A percentile compares a stretch with the other conserved stretches of the same genome.
Evolutionary conservation across 2,797 vertebrate species (phyloP).

Genomic region (Echiichthys vipera): DNA sequence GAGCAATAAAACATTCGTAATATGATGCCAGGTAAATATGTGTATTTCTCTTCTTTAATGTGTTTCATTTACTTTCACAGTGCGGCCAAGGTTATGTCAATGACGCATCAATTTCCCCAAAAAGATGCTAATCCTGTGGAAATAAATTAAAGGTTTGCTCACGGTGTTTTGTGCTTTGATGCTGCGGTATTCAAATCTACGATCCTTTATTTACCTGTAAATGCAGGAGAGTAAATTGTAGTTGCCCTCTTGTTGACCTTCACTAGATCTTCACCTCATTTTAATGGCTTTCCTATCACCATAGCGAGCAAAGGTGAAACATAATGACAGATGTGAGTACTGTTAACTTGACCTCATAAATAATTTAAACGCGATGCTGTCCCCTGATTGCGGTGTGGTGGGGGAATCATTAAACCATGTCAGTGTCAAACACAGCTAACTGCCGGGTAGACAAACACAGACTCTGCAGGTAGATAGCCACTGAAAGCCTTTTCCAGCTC

Average conservation of each 20-base stretch:
- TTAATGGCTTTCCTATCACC: slow-evolving; percentile 23
- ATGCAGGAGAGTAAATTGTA: slow-evolving; percentile 33
- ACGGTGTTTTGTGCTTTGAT: slow-evolving; percentile 4
- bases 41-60: neutral
- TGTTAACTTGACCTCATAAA: slow-evolving; percentile 51
- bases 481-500: neutral
- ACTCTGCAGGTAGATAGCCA: neutral
- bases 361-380: slow-evolving; percentile 52
- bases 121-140: slow-evolving; percentile 49
- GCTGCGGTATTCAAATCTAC: slow-evolving; percentile 12
- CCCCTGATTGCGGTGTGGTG: slow-evolving; percentile 21
- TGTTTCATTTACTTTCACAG: neutral
- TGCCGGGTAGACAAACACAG: slow-evolving; percentile 28
- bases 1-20: too few relatives aligned
- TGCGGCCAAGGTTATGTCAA: slow-evolving; percentile 37
- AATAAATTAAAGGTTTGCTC: slow-evolving; percentile 46
- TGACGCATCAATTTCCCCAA: slow-evolving; percentile 8
- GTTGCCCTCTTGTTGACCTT: slow-evolving; percentile 37
- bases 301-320: slow-evolving; percentile 26
- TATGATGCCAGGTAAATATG: too few relatives aligned
- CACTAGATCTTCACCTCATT: slow-evolving; percentile 33
- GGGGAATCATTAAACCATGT: slow-evolving; percentile 27
- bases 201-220: slow-evolving; percentile 30
- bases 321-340: slow-evolving; percentile 43
- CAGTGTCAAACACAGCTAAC: slow-evolving; percentile 32